Evolutionary conservation across 2,888 invertebrate genomes (phyloP), one percentile per base, ranked within the genome.

Genomic region (Apamea epomidion): DNA sequence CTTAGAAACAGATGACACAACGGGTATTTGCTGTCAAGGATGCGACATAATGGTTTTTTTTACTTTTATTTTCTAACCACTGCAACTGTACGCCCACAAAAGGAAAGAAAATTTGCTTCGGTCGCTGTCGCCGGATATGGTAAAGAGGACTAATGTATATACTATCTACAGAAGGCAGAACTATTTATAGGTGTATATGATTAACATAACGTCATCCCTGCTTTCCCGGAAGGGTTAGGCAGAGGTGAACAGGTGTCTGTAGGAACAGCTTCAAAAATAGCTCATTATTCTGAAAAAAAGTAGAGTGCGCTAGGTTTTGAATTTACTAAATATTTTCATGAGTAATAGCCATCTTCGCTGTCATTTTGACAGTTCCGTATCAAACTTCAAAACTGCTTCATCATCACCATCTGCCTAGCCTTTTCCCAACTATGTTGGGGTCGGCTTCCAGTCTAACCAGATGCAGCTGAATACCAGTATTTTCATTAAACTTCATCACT

Each of bases 1-100:
- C 48, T 85, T 68, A 1, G 85, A n/a, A 65, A 51, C n/a, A n/a
- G 51, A 32, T 45, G 42, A 42, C 4, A 48, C 1, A 68, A 67
- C 48, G 8, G 42, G 18, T 51, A 29, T 18, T 51, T 62, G 10
- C 32, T 76, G 18, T 32, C 29, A 29, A 29, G 18, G 0, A 25
- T 25, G 16, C 6, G 6, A 45, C 8, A 16, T 7, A 29, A 7
- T 16, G 16, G 62, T 29, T 62, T 29, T 54, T 14, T 54, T 54
- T 21, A 7, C 21, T 21, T 0, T 54, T 54, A 21, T 54, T 54
- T 58, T 58, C 25, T 58, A 25, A 25, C 58, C 10, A 12, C 10
- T 58, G 58, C 16, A 16, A 48, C 4, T 16, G 16, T 48, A 48
- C 16, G 1, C 58, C 25, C 3, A 58, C 3, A 4, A 58, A n/a